phyloP scores from a whole-genome alignment of 2,797 vertebrate genomes.

The Molossus molossus region DNA sequence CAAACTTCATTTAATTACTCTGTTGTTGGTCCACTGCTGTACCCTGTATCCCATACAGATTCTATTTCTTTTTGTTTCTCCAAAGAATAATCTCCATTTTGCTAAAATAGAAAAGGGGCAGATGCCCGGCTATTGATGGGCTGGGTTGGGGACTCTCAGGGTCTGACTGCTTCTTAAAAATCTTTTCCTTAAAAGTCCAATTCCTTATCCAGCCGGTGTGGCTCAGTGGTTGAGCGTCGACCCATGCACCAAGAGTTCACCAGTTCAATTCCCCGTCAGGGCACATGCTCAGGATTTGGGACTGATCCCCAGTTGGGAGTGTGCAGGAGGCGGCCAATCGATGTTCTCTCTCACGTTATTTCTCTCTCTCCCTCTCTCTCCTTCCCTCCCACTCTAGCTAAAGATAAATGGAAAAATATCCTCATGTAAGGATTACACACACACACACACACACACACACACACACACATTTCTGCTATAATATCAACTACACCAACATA shows the following conservation, averaged over 20 bases:
- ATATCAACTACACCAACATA: neutral
- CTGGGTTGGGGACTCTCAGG: neutral
- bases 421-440: no score
- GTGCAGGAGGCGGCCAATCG: no score
- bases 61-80: neutral
- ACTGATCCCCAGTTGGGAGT: no score
- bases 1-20: neutral
- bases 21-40: neutral
- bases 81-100: neutral
- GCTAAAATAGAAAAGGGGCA: neutral
- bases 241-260: no score
- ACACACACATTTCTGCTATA: neutral
- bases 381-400: no score
- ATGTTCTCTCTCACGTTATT: no score
- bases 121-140: neutral
- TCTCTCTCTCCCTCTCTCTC: no score
- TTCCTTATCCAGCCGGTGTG: neutral
- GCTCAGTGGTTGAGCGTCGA: no score
- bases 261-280: no score
- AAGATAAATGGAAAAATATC: no score
- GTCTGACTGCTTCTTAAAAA: neutral
- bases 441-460: no score
- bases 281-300: no score
- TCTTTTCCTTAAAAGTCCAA: neutral
- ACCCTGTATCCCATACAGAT: neutral